phyloP scores from a whole-genome alignment of 2,888 invertebrate genomes.

The Pristionchus japonicus region DNA sequence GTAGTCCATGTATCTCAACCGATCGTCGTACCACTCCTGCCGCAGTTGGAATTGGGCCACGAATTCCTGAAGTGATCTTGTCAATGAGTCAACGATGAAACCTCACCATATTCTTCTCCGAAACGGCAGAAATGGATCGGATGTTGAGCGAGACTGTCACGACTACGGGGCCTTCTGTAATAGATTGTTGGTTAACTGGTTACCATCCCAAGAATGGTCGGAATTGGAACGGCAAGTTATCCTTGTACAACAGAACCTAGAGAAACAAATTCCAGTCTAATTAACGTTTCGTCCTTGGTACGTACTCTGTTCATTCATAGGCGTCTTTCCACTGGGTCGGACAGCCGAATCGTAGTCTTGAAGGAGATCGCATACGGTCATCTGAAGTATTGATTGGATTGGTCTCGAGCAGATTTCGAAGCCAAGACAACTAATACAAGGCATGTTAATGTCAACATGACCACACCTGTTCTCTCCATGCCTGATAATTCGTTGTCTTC shows the following conservation, averaged over 20 bases:
- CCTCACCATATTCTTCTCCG: constrained; percentile 71
- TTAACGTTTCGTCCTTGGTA: no score
- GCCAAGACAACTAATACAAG: neutral
- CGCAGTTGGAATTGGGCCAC: constrained; percentile 75
- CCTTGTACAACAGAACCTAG: no score
- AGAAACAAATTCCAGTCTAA: no score
- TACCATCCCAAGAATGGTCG: no score
- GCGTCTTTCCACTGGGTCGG: constrained; percentile 68
- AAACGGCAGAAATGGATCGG: constrained; percentile 72
- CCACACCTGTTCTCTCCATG: constrained; percentile 55
- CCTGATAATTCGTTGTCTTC: constrained; percentile 72
- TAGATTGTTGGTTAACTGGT: neutral
- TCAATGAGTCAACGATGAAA: neutral
- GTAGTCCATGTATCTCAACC: constrained; percentile 68
- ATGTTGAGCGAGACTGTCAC: constrained; percentile 69
- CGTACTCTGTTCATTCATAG: constrained; percentile 66
- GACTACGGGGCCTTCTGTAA: constrained; percentile 68
- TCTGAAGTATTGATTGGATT: constrained; percentile 62
- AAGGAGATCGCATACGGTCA: constrained; percentile 72
- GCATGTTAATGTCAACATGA: no score
- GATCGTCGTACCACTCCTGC: constrained; percentile 74
- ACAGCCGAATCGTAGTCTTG: constrained; percentile 72
- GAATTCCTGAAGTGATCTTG: constrained; percentile 64
- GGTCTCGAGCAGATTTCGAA: neutral
- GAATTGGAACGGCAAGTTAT: no score